These are phyloP conservation scores for Phengaris arion DNA, from an alignment of 2,888 invertebrate species.

Conservation along the genomic window DNA sequence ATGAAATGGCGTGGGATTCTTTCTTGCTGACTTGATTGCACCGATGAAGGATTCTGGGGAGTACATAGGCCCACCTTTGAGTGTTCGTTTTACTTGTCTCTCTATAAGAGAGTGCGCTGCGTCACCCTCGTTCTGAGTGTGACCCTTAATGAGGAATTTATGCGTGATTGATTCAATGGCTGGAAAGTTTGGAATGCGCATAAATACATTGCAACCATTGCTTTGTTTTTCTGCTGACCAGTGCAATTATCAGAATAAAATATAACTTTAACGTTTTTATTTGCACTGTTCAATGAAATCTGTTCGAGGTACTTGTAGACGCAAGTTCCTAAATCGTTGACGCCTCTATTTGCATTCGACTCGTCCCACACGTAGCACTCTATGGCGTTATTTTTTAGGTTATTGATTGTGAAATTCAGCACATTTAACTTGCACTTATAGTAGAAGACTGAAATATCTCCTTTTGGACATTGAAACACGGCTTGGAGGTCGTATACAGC, in stretches of 20 bases:
- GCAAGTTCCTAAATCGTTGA: constrained; percentile 49
- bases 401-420: not conserved
- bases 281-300: constrained; percentile 33
- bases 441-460: constrained; percentile 45
- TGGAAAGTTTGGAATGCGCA: constrained; percentile 35
- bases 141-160: constrained; percentile 42
- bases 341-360: constrained; percentile 46
- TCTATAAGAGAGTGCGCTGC: constrained; percentile 38
- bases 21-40: constrained; percentile 16
- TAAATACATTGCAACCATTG: constrained; percentile 39
- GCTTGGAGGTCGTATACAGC: constrained; percentile 45
- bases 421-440: constrained; percentile 44
- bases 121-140: constrained; percentile 43
- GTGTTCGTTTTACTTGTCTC: constrained; percentile 34
- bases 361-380: constrained; percentile 50
- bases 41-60: constrained; percentile 34
- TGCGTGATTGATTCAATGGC: constrained; percentile 40
- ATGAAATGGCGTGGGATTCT: too few relatives aligned
- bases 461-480: constrained; percentile 47
- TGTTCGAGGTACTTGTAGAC: constrained; percentile 46
- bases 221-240: constrained; percentile 45
- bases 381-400: not conserved
- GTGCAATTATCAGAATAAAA: constrained; percentile 49
- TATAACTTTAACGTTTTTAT: constrained; percentile 37
- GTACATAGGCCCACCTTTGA: constrained; percentile 35